Base-by-base conservation (phyloP, 2,888 invertebrate species). In the Torymus auratus region DNA sequence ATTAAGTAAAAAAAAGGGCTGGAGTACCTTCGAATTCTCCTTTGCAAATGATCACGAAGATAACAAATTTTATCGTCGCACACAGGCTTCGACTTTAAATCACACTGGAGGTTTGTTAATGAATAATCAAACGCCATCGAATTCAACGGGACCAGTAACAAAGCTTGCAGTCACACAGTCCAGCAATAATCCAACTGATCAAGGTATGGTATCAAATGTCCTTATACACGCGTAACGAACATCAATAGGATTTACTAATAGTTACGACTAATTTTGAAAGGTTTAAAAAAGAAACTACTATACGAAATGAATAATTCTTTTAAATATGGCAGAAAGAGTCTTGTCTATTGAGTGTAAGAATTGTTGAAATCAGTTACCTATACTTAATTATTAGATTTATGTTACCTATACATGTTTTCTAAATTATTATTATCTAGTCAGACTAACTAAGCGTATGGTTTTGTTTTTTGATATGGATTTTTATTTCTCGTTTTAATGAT, bases 41-140 rank as follows among this genome's bases (percentile, higher is more conserved):
- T 4, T 67, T 67, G 5, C 15, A 20, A 53, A 71, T 71, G n/a
- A 55, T 12, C 28, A 17, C 60, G 71, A 73, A 68, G 41, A 78
- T 71, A 17, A 74, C 17, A 71, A 56, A 52, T 79, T 70, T 76
- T 13, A 15, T 55, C 67, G 68, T 56, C 53, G 7, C 76, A 78
- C 65, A 56, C 86, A 91, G 91, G 90, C 89, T 85, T 84, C 89
- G 73, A 85, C 88, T 80, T 85, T 89, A 84, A 90, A 91, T 88
- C 91, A 90, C 83, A 88, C 88, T 50, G 89, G 90, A 84, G 86
- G 87, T 86, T 86, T 90, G 81, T 86, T 89, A 86, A 87, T 89
- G 87, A 90, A 89, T 86, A 91, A 85, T 85, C 91, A 90, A 84
- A 87, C 85, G 81, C 80, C 88, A 80, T 85, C 88, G 56, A 90